Evolutionary conservation across 2,797 vertebrate genomes (phyloP).

Genomic region (Protonibea diacanthus): DNA sequence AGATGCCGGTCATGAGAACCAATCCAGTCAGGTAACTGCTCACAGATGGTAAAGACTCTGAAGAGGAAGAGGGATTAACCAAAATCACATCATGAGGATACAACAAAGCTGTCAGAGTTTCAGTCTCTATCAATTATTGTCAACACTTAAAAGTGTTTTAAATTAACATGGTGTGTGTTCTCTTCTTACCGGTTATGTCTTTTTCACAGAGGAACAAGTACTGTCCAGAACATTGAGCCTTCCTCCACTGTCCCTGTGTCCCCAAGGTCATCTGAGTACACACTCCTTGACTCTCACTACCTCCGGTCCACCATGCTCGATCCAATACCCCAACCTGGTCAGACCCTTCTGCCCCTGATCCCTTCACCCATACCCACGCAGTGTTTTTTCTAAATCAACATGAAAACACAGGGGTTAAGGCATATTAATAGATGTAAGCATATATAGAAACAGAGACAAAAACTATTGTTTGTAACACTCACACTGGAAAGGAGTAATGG

Average conservation of each 20-base stretch:
- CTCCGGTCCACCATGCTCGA: constrained; percentile 22
- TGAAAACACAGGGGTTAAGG: not conserved
- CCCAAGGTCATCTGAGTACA: constrained; percentile 81
- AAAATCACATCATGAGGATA: not conserved
- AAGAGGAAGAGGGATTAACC: constrained; percentile 11
- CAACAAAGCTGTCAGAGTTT: not conserved
- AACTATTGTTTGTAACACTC: constrained; percentile 33
- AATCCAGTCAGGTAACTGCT: constrained; percentile 82
- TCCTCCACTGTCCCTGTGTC: constrained; percentile 64
- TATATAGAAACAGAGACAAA: not conserved
- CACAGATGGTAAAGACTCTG: constrained; percentile 77
- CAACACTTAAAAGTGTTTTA: not conserved
- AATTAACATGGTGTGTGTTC: not conserved
- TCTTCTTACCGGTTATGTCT: constrained; percentile 68
- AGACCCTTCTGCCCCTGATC: not conserved
- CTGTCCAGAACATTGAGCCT: constrained; percentile 59
- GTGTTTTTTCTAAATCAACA: constrained; percentile 60
- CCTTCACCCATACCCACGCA: constrained; percentile 78
- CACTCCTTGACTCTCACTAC: not conserved
- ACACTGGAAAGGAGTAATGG: constrained; percentile 77
- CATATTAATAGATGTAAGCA: not conserved
- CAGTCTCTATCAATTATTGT: not conserved
- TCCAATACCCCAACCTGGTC: constrained; percentile 22
- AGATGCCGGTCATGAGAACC: constrained; percentile 77
- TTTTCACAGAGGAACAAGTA: constrained; percentile 81